Evolutionary conservation across 2,113 vertebrate species (phyloP), one percentile per base, ranked within the genome.

Genomic region (Hippocampus zosterae): DNA sequence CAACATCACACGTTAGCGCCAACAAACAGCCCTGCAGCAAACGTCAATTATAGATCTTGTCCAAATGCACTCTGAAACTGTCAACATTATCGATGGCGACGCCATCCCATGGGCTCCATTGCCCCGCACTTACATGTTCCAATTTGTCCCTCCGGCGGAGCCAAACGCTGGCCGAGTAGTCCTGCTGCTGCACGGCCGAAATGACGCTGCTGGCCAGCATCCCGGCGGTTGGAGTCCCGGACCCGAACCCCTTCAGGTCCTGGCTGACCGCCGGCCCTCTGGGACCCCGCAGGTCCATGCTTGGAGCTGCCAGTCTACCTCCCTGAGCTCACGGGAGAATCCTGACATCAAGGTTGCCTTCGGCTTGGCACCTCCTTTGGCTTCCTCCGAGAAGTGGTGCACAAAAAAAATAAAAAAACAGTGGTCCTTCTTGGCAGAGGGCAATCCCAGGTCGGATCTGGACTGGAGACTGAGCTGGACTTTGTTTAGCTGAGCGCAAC

Each of bases 141-240:
- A 96, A 88, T 85, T 94, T 95, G 75, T 95, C 94, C 84, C 92
- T 95, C 89, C 93, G 93, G 72, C 95, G 92, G 74, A 97, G 93
- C 94, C 94, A 97, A 80, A 97, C 92, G 75, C 94, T 92, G 85
- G 95, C 94, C 67, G 94, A 95, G 86, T 96, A 97, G 84, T 96
- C 95, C 83, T 95, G 93, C 91, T 96, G 95, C 87, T 94, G 94
- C 87, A 95, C 93, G 5, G 94, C 82, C 77, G 92, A 93, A 89
- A 95, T 94, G 78, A 94, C 80, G 87, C 93, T 92, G 67, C 88
- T 90, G 74, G 89, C 90, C 75, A 90, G 90, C 72, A 88, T 81
- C 78, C 87, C 82, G 10, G 75, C 8, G n/a, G 64, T 53, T 89
- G 90, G 74, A 81, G 88, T 74, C 85, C 88, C 88, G 82, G 88